phyloP scores from a whole-genome alignment of 2,888 invertebrate genomes.

The Ophion slaviceki region DNA sequence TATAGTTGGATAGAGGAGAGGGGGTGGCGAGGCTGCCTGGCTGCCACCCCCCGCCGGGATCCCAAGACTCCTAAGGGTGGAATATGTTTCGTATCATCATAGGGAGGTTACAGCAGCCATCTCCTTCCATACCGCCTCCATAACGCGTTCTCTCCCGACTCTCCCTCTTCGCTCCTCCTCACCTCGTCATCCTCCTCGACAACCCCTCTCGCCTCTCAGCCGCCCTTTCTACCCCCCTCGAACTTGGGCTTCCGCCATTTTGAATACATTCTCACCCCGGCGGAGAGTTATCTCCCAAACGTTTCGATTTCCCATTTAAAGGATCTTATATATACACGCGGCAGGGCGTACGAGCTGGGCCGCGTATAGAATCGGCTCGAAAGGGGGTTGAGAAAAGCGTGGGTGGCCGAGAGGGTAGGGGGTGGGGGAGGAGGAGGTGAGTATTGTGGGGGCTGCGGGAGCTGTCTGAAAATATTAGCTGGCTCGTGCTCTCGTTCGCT shows the following conservation, averaged over 20 bases:
- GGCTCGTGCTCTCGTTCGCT: conserved; percentile 49
- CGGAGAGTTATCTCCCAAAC: conserved; percentile 83
- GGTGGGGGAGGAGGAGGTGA: conserved; percentile 62
- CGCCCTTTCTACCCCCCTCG: conserved; percentile 26
- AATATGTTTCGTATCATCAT: conserved; percentile 84
- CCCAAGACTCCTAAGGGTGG: conserved; percentile 78
- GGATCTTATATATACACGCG: conserved; percentile 79
- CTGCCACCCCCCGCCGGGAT: conserved; percentile 20
- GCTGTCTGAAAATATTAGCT: conserved; percentile 78
- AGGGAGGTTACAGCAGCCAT: conserved; percentile 78
- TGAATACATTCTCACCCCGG: conserved; percentile 83
- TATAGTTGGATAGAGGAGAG: conserved; percentile 75
- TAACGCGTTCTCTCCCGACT: conserved; percentile 71
- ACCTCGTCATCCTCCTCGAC: conserved; percentile 27
- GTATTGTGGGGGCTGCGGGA: conserved; percentile 62
- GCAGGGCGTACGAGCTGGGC: conserved; percentile 71
- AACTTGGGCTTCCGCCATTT: conserved; percentile 79
- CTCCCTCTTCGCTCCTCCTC: conserved; percentile 38
- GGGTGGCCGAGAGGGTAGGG: conserved; percentile 65
- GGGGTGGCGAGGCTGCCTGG: conserved; percentile 69
- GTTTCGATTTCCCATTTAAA: conserved; percentile 84
- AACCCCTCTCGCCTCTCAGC: neutral
- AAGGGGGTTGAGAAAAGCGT: conserved; percentile 47
- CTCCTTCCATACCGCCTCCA: conserved; percentile 76
- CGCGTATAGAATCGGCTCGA: conserved; percentile 68